Evolutionary conservation across 1,140 invertebrate genomes (phyloP).

Genomic region (Eurosta solidaginis): DNA sequence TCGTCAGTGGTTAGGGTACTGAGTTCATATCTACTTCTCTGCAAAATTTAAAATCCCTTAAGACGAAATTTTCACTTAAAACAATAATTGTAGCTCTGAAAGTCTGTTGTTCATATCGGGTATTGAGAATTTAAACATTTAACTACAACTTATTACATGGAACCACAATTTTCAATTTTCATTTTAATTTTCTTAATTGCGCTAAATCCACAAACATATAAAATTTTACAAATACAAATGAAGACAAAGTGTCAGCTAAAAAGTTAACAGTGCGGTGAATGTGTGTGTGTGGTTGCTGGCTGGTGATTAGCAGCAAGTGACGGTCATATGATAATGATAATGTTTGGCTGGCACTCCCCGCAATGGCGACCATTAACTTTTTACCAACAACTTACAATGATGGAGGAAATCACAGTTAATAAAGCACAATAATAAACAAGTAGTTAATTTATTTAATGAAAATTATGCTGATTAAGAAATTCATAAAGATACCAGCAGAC

Average conservation of each 20-base stretch:
- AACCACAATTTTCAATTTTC: not conserved
- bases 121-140: not conserved
- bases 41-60: too few species aligned
- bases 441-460: not conserved
- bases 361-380: not conserved
- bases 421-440: not conserved
- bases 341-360: not conserved
- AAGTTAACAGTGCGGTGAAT: not conserved
- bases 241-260: not conserved
- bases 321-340: not conserved
- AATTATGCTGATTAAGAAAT: not conserved
- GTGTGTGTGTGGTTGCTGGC: too few species aligned
- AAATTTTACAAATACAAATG: not conserved
- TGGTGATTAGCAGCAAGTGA: not conserved
- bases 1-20: too few species aligned
- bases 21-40: too few species aligned
- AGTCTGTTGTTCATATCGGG: not conserved
- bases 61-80: too few species aligned
- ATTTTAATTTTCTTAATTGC: slow-evolving; percentile 5
- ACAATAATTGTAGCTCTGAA: not conserved
- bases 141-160: not conserved
- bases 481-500: too few species aligned
- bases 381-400: not conserved
- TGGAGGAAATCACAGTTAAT: not conserved
- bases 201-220: not conserved